Conservation (phyloP, 2,797 vertebrate species). For the Melanotaenia maccullochi region DNA sequence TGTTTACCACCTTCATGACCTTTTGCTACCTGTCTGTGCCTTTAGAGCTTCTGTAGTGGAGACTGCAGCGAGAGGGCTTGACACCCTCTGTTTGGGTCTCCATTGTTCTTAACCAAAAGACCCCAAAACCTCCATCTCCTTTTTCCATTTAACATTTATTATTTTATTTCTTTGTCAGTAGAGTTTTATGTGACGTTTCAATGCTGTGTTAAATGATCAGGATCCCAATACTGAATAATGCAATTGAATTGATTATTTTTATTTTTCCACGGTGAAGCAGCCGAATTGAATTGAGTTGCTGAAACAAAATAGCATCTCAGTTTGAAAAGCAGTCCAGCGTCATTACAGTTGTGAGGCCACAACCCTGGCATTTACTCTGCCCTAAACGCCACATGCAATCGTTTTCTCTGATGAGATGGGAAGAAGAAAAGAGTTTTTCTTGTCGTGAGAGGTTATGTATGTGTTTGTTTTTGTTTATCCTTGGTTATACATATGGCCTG, state of each 20-base stretch:
- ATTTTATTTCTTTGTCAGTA: neutral
- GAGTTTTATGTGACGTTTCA: neutral
- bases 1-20: neutral
- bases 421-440: constrained; percentile 44
- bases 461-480: constrained; percentile 31
- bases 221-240: neutral
- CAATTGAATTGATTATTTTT: neutral
- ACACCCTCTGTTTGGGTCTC: neutral
- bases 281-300: neutral
- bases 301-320: constrained; percentile 29
- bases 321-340: constrained; percentile 12
- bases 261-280: neutral
- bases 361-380: constrained; percentile 49
- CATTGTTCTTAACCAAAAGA: neutral
- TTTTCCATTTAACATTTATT: neutral
- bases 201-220: neutral
- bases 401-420: constrained; percentile 43
- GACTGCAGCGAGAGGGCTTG: neutral
- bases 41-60: neutral
- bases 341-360: constrained; percentile 34
- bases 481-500: constrained; percentile 52
- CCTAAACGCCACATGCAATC: constrained; percentile 17
- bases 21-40: neutral
- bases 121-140: neutral
- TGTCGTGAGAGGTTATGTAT: constrained; percentile 44